Evolutionary conservation across 2,797 vertebrate species (phyloP).

Genomic region (Philypnodon macrostomus): DNA sequence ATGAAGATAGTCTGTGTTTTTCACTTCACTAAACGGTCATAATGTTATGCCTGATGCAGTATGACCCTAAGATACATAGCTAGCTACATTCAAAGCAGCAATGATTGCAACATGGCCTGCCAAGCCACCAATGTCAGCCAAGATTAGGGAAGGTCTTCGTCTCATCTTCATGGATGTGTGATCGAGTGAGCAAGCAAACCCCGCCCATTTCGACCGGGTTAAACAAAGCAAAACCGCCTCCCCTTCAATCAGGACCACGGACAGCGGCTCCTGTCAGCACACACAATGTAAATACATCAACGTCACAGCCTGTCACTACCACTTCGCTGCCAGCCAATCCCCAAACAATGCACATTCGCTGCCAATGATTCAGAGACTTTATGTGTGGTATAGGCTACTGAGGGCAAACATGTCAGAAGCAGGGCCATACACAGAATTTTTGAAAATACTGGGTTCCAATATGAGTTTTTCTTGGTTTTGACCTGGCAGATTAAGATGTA

Average conservation of each 20-base stretch:
- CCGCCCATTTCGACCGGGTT: constrained; percentile 58
- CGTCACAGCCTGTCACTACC: constrained; percentile 66
- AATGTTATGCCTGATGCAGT: no score
- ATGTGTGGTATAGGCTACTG: constrained; percentile 35
- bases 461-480: no score
- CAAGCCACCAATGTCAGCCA: constrained; percentile 75
- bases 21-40: no score
- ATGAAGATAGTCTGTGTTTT: no score
- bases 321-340: constrained; percentile 68
- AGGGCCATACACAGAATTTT: no score
- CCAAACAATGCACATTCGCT: constrained; percentile 52
- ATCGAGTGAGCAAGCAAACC: constrained; percentile 73
- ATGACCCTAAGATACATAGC: constrained; percentile 8
- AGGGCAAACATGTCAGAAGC: no score
- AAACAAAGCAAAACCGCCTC: constrained; percentile 66
- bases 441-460: no score
- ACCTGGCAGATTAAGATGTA: no score
- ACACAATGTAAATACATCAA: constrained; percentile 72
- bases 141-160: constrained; percentile 71
- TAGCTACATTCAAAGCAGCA: constrained; percentile 29
- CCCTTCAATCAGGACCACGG: constrained; percentile 56
- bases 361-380: constrained; percentile 51
- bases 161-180: constrained; percentile 69
- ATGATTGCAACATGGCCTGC: constrained; percentile 30
- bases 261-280: constrained; percentile 65